Evolutionary conservation across 2,113 vertebrate species (phyloP), one percentile per base, ranked within the genome.

Genomic region (Tyrannus savana): DNA sequence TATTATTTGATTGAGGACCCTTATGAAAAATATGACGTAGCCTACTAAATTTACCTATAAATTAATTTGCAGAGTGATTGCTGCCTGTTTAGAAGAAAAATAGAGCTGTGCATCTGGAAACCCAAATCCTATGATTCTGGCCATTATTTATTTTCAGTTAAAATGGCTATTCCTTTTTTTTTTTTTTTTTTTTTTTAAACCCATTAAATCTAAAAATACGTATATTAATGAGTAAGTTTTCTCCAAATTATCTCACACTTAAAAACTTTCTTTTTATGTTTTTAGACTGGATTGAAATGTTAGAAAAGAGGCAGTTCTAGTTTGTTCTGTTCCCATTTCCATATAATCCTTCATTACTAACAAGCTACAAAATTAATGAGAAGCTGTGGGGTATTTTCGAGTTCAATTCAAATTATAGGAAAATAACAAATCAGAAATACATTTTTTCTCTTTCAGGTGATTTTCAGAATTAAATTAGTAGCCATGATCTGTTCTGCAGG

Each of bases 331-430:
- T 74, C 14, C 50, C 17, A 19, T 60, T 73, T 73, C 55, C 15
- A 28, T 66, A 9, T 19, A 59, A 69, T 42, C 9, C 25, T 78
- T 69, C 35, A 42, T 59, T 28, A 46, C 10, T 64, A 16, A 33
- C 10, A 66, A 62, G 19, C 5, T n/a, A 18, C 19, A 46, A 59
- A 90, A 84, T 35, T 37, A 84, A 33, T 49, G 23, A 41, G 24
- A 84, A 87, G 13, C 13, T 12, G 1, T 3, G 0, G 39, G 14
- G 3, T 22, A 2, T 67, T 41, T 39, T 18, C 8, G 4, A 55
- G 18, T 64, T 74, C 13, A 71, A 42, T 42, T 49, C 19, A 73
- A 56, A 11, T 50, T 52, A 14, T 6, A 25, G 25, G n/a, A 66
- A 91, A 82, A 50, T 15, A 73, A 1, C 6, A 67, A 42, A 47